Conservation (phyloP, 2,888 invertebrate species). For the Ganaspis brasiliensis region DNA sequence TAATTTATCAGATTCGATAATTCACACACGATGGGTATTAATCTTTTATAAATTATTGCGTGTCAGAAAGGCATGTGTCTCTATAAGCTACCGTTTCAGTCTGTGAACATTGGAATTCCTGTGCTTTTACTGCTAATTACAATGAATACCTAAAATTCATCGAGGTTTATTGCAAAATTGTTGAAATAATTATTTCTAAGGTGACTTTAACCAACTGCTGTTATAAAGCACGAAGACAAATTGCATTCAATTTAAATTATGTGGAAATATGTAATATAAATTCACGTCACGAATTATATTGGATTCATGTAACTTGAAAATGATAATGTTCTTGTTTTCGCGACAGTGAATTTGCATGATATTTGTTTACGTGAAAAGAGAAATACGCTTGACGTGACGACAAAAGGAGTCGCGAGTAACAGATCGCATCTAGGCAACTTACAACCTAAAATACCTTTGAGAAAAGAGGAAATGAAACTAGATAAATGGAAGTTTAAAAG, state of each 20-base stretch:
- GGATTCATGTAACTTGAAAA: neutral
- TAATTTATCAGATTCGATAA: conserved; percentile 19
- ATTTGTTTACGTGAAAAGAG: neutral
- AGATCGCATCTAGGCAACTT: neutral
- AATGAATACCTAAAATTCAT: conserved; percentile 5
- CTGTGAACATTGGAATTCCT: conserved; percentile 17
- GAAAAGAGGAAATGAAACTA: neutral
- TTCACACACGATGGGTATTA: neutral
- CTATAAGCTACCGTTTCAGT: conserved; percentile 7
- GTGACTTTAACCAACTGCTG: neutral
- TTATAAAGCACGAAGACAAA: neutral
- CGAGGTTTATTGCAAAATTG: neutral
- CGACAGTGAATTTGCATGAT: neutral
- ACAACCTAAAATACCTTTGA: no score
- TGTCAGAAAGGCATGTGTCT: conserved; percentile 37
- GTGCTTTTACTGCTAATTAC: neutral
- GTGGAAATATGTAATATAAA: conserved; percentile 2
- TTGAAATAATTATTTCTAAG: neutral
- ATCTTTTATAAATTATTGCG: conserved; percentile 24
- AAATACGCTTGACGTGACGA: neutral
- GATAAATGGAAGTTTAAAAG: no score
- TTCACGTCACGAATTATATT: neutral
- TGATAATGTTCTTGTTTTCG: neutral
- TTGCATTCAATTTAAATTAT: neutral
- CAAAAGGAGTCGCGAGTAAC: neutral